Evolutionary conservation across 1,140 invertebrate species (phyloP).

Genomic region (Platorchestia sp.): DNA sequence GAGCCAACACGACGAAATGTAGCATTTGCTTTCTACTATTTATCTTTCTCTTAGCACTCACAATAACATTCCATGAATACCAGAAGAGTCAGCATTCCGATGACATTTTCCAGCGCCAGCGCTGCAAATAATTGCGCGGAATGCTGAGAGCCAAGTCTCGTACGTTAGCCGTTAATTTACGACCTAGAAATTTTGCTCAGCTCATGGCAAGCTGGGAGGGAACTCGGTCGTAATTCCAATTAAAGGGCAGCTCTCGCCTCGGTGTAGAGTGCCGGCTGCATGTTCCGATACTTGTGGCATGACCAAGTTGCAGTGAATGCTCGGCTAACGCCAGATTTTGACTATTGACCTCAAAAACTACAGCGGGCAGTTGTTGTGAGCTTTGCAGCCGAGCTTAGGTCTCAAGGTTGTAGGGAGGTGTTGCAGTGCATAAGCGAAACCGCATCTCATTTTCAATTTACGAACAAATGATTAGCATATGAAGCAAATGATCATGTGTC

Average conservation of each 20-base stretch:
- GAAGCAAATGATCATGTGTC: too few relatives aligned
- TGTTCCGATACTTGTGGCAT: neutral
- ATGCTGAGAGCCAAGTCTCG: neutral
- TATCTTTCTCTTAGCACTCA: neutral
- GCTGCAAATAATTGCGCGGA: neutral
- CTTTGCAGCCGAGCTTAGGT: neutral
- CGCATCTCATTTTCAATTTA: too few relatives aligned
- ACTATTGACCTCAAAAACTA: neutral
- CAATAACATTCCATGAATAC: neutral
- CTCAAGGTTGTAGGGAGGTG: too few relatives aligned
- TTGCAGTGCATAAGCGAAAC: too few relatives aligned
- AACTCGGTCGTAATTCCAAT: neutral
- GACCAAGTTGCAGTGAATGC: neutral
- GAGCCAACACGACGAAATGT: neutral
- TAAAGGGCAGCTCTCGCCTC: neutral
- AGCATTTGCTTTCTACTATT: neutral
- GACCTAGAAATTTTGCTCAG: neutral
- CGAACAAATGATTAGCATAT: too few relatives aligned
- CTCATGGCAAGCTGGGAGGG: neutral
- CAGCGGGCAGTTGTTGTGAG: neutral
- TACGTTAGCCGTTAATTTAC: neutral
- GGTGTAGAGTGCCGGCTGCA: neutral
- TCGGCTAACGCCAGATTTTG: neutral
- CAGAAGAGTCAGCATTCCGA: neutral
- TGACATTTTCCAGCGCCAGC: neutral